phyloP scores from a whole-genome alignment of 2,888 invertebrate species.

The Zele albiditarsus region DNA sequence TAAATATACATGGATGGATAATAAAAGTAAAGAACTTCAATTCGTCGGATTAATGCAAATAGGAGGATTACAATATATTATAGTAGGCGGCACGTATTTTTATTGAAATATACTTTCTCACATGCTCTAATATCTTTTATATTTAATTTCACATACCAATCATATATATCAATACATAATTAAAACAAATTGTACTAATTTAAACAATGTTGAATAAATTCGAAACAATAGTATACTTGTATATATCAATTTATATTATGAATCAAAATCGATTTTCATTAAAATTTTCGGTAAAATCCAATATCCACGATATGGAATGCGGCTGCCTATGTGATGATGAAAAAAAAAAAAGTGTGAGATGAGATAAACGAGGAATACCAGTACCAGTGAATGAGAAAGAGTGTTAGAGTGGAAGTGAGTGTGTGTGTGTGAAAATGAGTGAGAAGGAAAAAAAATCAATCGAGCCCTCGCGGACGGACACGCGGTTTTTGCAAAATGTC shows the following conservation, averaged over 20 bases:
- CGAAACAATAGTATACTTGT: slow-evolving; percentile 12
- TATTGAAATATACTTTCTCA: no score
- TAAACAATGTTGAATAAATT: slow-evolving; percentile 21
- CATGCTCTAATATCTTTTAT: no score
- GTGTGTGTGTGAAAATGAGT: neutral
- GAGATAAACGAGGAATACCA: slow-evolving; percentile 24
- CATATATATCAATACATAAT: no score
- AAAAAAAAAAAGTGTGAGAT: slow-evolving; percentile 33
- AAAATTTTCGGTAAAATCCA: neutral
- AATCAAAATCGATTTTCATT: neutral
- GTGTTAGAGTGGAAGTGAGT: slow-evolving; percentile 8
- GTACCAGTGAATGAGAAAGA: slow-evolving; percentile 13
- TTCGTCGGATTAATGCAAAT: slow-evolving; percentile 1
- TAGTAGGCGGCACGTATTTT: no score
- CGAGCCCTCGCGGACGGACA: slow-evolving; percentile 59
- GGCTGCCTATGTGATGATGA: slow-evolving; percentile 3
- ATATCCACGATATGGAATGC: slow-evolving; percentile 15
- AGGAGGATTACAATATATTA: neutral
- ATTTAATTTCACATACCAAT: no score
- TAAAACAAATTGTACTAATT: no score
- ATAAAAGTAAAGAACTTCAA: neutral
- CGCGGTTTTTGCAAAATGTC: slow-evolving; percentile 65
- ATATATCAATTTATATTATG: no score
- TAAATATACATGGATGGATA: neutral
- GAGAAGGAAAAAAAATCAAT: slow-evolving; percentile 61